Base-by-base conservation (phyloP, 2,113 vertebrate species). In the Phylloscopus whistleri region DNA sequence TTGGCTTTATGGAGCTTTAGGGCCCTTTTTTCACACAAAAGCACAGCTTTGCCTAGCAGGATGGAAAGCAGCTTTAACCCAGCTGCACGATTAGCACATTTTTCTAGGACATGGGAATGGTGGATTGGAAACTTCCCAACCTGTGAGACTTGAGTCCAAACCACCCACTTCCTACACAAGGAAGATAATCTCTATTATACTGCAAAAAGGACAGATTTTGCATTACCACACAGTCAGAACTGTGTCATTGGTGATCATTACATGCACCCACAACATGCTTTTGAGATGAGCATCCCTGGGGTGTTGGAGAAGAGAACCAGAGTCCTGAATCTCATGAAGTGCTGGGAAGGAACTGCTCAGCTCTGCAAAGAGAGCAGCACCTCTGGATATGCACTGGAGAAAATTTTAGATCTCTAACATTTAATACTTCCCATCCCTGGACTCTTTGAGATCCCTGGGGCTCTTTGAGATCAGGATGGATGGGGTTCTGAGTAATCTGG, bases 71-170 rank as follows among this genome's bases (percentile, higher is more conserved):
- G 82, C 55, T 90, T 94, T 83, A 86, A 89, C 51, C 85, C 88
- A 94, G 82, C 46, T 86, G 67, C 58, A 41, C 1, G 74, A 89
- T 89, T 91, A 60, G 20, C 58, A 78, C 87, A 72, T 84, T 94
- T 90, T 94, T 95, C 86, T 91, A 83, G 77, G 84, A 93, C 77
- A 79, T 46, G 20, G 82, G 58, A 68, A 95, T 67, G 46, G 92
- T 11, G 73, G 90, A 56, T 49, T 96, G 90, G 90, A 94, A 95
- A 89, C 49, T 46, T 90, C 90, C 84, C 87, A 95, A n/a, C 58
- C 44, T 58, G 53, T 31, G 20, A 87, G 41, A 69, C 85, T 93
- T 73, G 70, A 90, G 79, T 23, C 56, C 56, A 87, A 96, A 76
- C 60, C 66, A 90, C 58, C 37, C 78, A 85, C 69, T 35, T 87